Percentiles rank a stretch among this genome's conserved stretches.
Evolutionary conservation across 2,113 vertebrate species (phyloP).

Genomic region (Melanerpes formicivorus): DNA sequence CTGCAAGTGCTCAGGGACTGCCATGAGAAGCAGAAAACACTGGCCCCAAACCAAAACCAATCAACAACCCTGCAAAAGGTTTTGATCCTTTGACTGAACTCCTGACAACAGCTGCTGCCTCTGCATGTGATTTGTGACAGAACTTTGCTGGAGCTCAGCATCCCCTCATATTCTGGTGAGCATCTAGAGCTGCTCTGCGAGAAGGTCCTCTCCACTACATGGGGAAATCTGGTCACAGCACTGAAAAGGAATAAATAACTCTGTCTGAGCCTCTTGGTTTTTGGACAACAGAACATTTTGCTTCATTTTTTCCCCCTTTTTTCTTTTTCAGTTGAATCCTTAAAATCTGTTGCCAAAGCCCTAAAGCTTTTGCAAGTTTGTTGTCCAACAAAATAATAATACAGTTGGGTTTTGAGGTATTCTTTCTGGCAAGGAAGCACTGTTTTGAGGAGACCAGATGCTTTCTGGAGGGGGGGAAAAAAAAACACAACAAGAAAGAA

Average conservation of each 20-base stretch:
- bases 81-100: not conserved
- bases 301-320: not conserved
- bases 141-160: not conserved
- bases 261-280: not conserved
- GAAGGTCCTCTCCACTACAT: not conserved
- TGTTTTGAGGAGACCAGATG: not conserved
- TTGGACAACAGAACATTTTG: not conserved
- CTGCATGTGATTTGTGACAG: not conserved
- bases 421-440: not conserved
- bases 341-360: constrained; percentile 28
- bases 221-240: not conserved
- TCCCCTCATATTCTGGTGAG: not conserved
- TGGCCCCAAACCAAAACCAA: not conserved
- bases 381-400: not conserved
- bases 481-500: no score
- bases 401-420: constrained; percentile 29
- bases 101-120: not conserved
- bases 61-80: not conserved
- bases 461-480: not conserved
- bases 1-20: not conserved
- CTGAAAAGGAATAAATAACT: no score
- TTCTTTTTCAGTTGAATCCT: not conserved
- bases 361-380: constrained; percentile 9
- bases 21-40: not conserved
- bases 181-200: not conserved